phyloP scores from a whole-genome alignment of 2,888 invertebrate genomes.

The Eretmocerus hayati region DNA sequence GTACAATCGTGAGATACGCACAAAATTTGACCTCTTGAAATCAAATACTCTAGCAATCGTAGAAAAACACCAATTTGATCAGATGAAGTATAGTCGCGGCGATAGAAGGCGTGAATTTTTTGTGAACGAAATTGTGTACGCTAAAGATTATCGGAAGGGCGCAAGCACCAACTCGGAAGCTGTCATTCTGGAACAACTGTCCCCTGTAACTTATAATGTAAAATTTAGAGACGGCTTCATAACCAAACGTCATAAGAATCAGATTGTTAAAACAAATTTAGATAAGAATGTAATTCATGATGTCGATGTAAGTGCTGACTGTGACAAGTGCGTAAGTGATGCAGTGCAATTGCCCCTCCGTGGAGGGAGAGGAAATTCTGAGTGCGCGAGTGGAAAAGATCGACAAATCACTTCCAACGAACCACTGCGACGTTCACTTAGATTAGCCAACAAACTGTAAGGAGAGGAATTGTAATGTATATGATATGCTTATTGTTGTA shows the following conservation, averaged over 20 bases:
- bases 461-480: no score
- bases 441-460: no score
- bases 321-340: no score
- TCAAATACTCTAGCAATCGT: background rate
- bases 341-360: no score
- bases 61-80: background rate
- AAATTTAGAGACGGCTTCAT: background rate
- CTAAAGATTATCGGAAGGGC: background rate
- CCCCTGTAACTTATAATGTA: background rate
- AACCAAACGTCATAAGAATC: background rate
- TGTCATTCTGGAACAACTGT: background rate
- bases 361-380: no score
- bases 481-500: no score
- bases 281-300: no score
- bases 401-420: no score
- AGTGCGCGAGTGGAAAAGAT: no score
- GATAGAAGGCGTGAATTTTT: background rate
- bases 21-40: background rate
- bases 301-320: no score
- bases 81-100: background rate
- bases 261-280: background rate
- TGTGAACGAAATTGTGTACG: background rate
- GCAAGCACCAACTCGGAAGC: background rate
- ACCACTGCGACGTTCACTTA: no score
- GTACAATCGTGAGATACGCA: background rate